phyloP scores from a whole-genome alignment of 2,113 vertebrate genomes.

The Microcebus griseorufus region DNA sequence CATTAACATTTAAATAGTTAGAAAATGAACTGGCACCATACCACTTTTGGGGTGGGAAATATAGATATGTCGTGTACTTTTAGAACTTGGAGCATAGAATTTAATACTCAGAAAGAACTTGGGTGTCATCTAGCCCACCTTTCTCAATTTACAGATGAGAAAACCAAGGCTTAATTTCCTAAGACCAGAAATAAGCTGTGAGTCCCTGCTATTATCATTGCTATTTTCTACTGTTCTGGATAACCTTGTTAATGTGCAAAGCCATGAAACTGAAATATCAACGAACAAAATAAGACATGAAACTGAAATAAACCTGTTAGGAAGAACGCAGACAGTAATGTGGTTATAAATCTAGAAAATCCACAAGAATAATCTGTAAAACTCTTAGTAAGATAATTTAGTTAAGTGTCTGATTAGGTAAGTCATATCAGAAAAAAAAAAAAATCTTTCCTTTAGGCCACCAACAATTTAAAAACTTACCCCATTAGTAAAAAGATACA shows the following conservation, averaged over 20 bases:
- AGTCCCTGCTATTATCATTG: not conserved
- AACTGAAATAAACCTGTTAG: not conserved
- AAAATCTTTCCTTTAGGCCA: not conserved
- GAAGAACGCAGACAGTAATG: not conserved
- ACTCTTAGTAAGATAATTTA: not conserved
- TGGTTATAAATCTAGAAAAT: not conserved
- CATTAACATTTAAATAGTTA: not conserved
- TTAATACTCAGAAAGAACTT: not conserved
- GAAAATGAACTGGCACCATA: not conserved
- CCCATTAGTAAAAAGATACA: not conserved
- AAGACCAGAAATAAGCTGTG: not conserved
- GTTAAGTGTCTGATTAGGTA: not conserved
- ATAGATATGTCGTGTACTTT: not conserved
- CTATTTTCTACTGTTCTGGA: not conserved
- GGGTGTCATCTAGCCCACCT: not conserved
- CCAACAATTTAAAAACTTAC: slow-evolving; percentile 2
- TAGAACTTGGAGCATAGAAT: not conserved
- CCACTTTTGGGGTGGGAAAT: not conserved
- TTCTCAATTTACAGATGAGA: not conserved
- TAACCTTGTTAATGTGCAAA: not conserved
- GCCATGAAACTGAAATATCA: not conserved
- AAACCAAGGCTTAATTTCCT: slow-evolving; percentile 6
- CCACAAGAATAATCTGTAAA: not conserved
- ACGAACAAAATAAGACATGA: not conserved
- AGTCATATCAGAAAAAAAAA: not conserved